phyloP scores from a whole-genome alignment of 2,113 vertebrate genomes.

The Ondatra zibethicus region DNA sequence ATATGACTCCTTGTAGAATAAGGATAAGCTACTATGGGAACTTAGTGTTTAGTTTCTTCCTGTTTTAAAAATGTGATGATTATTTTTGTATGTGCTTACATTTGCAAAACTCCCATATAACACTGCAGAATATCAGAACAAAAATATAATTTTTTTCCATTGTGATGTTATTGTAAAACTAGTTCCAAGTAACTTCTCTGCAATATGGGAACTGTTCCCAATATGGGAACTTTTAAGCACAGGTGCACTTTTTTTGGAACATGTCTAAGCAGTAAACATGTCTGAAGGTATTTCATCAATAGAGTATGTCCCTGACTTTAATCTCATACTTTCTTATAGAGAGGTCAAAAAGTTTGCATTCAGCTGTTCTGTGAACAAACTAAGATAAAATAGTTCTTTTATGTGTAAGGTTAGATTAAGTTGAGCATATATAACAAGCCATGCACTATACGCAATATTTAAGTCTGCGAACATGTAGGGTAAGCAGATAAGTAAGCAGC shows the following conservation, averaged over 20 bases:
- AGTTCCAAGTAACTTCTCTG: constrained; percentile 20
- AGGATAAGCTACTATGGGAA: constrained; percentile 53
- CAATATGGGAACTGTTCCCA: constrained; percentile 41
- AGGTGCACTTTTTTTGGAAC: not conserved
- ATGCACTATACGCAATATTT: not conserved
- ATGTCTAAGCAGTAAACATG: not conserved
- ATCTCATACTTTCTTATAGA: constrained; percentile 51
- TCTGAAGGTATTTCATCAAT: constrained; percentile 13
- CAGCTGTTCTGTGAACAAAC: not conserved
- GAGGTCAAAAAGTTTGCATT: not conserved
- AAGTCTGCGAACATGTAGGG: not conserved
- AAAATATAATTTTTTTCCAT: constrained; percentile 65
- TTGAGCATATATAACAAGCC: not conserved
- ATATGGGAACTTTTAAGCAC: not conserved
- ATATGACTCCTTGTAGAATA: not conserved
- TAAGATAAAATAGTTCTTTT: constrained; percentile 20
- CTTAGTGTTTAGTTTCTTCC: constrained; percentile 36
- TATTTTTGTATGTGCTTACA: constrained; percentile 40
- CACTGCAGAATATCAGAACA: constrained; percentile 78
- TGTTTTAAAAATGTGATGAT: constrained; percentile 49
- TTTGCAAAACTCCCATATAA: constrained; percentile 59
- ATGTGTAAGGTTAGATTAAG: not conserved
- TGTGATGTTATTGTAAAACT: not conserved
- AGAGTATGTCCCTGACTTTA: constrained; percentile 16
- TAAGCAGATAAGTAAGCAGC: not conserved